phyloP scores from a whole-genome alignment of 1,140 invertebrate genomes.

The Musca vetustissima region DNA sequence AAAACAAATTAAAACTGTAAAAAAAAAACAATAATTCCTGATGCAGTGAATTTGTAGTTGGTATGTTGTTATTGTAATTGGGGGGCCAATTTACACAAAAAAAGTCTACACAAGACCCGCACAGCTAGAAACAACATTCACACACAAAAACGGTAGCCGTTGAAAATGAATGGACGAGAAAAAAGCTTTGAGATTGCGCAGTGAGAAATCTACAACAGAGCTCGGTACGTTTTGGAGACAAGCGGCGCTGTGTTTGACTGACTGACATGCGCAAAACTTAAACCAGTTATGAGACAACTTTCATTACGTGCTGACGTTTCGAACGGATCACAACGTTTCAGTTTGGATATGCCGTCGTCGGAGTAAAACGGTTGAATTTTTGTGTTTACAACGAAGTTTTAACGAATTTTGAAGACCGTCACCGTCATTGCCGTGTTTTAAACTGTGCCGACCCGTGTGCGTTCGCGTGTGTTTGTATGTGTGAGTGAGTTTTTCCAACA shows the following conservation, averaged over 20 bases:
- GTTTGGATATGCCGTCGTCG: not conserved
- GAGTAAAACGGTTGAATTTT: not conserved
- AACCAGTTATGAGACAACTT: conserved; percentile 56
- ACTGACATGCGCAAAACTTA: conserved; percentile 28
- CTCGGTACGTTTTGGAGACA: not conserved
- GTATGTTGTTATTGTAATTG: no score
- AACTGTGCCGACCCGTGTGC: not conserved
- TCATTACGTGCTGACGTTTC: conserved; percentile 52
- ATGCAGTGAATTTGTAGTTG: conserved; percentile 13
- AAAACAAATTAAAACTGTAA: conserved; percentile 23
- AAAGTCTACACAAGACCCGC: not conserved
- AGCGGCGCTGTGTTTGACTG: not conserved
- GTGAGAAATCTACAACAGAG: conserved; percentile 6
- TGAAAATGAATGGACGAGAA: conserved; percentile 8
- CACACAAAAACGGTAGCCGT: not conserved
- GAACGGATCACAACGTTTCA: conserved; percentile 9
- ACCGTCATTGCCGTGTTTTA: not conserved
- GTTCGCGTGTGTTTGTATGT: not conserved
- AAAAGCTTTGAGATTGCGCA: conserved; percentile 19
- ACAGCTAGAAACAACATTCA: no score
- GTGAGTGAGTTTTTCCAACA: not conserved
- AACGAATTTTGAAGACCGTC: not conserved
- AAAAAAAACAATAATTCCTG: conserved; percentile 12
- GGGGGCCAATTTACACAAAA: no score
- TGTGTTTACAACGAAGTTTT: not conserved